phyloP scores from a whole-genome alignment of 35 echinoderm and acorn worm species.

The Anneissia japonica region DNA sequence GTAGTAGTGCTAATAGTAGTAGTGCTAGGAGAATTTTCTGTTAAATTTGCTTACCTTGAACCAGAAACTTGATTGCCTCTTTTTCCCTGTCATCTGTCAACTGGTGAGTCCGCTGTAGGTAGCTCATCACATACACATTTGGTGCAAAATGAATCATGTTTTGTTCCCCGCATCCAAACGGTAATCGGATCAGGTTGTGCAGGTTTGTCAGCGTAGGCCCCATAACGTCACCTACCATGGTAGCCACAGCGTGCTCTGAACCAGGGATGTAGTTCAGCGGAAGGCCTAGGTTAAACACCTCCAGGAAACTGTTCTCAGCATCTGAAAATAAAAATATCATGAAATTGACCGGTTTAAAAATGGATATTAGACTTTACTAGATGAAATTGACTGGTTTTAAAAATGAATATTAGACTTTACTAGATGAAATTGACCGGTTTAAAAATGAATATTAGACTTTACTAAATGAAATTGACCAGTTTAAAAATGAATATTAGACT shows the following conservation, averaged over 20 bases:
- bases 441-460: no score
- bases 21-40: no score
- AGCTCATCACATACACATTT: conserved; percentile 91
- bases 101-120: conserved; percentile 72
- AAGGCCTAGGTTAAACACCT: conserved; percentile 66
- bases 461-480: no score
- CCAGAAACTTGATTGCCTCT: conserved; percentile 64
- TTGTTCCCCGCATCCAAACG: conserved; percentile 97
- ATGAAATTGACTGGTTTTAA: no score
- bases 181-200: conserved; percentile 80
- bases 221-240: conserved; percentile 93
- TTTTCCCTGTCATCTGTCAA: conserved; percentile 61
- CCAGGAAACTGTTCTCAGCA: conserved; percentile 54
- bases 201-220: conserved; percentile 93
- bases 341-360: not conserved
- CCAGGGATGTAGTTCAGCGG: conserved; percentile 86
- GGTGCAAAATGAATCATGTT: conserved; percentile 99
- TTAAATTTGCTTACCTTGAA: conserved; percentile 72
- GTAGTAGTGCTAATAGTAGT: no score
- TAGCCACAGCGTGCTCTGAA: conserved; percentile 74
- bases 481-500: no score
- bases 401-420: no score
- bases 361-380: not conserved
- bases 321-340: conserved; percentile 34
- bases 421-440: no score